Evolutionary conservation across 2,888 invertebrate genomes (phyloP), one percentile per base, ranked within the genome.

Genomic region (Mesoligia furuncula): DNA sequence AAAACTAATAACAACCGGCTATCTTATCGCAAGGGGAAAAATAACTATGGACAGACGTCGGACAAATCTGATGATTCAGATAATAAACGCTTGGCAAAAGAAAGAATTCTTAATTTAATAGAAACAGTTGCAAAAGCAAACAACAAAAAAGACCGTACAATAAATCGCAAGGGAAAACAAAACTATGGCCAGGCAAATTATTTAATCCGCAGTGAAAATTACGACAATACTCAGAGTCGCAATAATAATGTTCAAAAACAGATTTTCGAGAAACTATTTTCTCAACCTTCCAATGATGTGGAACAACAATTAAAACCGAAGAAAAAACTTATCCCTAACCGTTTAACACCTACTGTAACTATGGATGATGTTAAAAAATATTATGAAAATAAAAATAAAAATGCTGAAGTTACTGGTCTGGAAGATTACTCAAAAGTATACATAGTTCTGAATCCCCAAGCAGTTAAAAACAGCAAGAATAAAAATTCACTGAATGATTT

Each of bases 401-500:
- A 83, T 61, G 65, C 65, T 11, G 75, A 81, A 62, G 51, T 72
- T 27, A 73, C 48, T 31, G 80, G 80, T 71, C 77, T 90, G 5
- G 87, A 90, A 66, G 88, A 91, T 42, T 93, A 93, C 88, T 93
- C 94, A 4, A 93, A 93, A 88, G 86, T 95, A 66, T 94, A 92
- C 67, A 85, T 95, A 27, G 86, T 95, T 73, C 83, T 95, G 57
- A 92, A 94, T 79, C 92, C 94, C 39, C 81, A 89, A 64, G 92
- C 90, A 24, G 64, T 93, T 13, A 78, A 88, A 83, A 90, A 88
- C 15, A 91, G 87, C 80, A 76, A 85, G 83, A 89, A 89, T 87
- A 87, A 90, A 75, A 87, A 89, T 27, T 83, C 88, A 31, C 76
- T 95, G 9, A 89, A 86, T 77, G 89, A 90, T 67, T 79, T 95